phyloP scores from a whole-genome alignment of 2,797 vertebrate species.

The Urocyon cinereoargenteus region DNA sequence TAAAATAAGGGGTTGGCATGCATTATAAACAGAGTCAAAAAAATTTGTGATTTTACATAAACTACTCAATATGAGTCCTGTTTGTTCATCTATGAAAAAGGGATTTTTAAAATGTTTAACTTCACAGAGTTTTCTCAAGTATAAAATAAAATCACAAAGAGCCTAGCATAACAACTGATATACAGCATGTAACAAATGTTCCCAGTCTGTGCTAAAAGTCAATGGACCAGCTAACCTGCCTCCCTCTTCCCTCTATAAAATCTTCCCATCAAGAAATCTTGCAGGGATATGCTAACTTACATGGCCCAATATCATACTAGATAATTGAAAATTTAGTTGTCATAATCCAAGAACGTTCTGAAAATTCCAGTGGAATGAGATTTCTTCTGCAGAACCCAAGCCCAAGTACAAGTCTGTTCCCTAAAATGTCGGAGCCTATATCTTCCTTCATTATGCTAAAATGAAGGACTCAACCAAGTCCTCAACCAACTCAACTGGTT shows the following conservation, averaged over 20 bases:
- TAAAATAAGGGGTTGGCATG: neutral
- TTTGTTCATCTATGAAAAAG: constrained; percentile 24
- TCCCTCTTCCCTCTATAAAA: constrained; percentile 15
- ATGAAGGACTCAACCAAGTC: too few species aligned
- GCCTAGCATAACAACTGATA: neutral
- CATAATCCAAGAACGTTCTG: constrained; percentile 9
- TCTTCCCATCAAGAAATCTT: constrained; percentile 7
- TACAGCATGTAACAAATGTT: neutral
- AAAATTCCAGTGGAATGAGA: neutral
- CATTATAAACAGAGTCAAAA: constrained; percentile 38
- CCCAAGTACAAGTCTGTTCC: neutral
- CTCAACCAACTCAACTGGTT: too few species aligned
- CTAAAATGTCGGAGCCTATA: neutral
- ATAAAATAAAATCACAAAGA: constrained; percentile 47
- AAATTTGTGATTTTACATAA: neutral
- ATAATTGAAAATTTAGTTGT: constrained; percentile 34
- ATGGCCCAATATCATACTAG: constrained; percentile 13
- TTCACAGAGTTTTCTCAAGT: constrained; percentile 31
- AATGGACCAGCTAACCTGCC: neutral
- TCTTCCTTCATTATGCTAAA: constrained; percentile 56
- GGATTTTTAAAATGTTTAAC: constrained; percentile 36
- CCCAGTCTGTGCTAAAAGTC: neutral
- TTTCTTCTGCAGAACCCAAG: constrained; percentile 22
- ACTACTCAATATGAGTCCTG: constrained; percentile 5
- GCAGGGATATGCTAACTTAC: neutral